These are phyloP conservation scores for Lithobates pipiens DNA, from an alignment of 2,797 vertebrate genomes.

Conservation along the genomic window DNA sequence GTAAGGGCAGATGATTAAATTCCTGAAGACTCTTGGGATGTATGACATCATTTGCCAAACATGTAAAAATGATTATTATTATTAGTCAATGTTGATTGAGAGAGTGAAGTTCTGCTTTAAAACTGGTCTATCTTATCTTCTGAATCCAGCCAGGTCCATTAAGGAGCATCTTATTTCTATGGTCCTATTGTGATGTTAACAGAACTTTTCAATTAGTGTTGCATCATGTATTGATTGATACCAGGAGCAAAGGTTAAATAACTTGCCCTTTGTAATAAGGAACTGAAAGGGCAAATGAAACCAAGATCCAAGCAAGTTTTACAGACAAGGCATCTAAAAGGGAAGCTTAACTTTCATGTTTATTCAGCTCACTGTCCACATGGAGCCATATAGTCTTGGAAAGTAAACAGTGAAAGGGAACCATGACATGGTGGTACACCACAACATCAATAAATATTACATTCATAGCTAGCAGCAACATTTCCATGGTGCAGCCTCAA, in stretches of 20 bases:
- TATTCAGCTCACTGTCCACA: conserved; percentile 11
- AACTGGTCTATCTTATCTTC: too few species aligned
- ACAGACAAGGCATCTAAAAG: conserved; percentile 2
- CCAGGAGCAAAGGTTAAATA: conserved; percentile 8
- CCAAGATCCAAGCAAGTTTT: conserved; percentile 10
- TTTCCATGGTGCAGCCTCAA: too few species aligned
- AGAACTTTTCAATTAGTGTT: background rate
- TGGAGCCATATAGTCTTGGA: conserved; percentile 19
- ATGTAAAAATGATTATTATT: too few species aligned
- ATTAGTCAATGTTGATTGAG: too few species aligned
- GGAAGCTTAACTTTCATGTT: conserved; percentile 21
- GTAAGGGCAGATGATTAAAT: too few species aligned
- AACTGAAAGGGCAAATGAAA: conserved; percentile 15
- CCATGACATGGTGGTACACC: too few species aligned
- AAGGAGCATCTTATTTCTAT: background rate
- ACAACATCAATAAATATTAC: too few species aligned
- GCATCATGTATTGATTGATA: background rate
- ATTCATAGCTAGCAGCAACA: too few species aligned
- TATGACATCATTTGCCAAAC: too few species aligned
- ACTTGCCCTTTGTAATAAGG: conserved; percentile 7
- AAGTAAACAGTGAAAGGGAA: background rate
- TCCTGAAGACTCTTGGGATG: too few species aligned
- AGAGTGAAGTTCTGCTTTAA: too few species aligned
- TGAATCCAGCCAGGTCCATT: background rate
- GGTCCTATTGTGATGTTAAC: background rate